Evolutionary conservation across 1,140 invertebrate species (phyloP).

Genomic region (Sarcophaga peregrina): DNA sequence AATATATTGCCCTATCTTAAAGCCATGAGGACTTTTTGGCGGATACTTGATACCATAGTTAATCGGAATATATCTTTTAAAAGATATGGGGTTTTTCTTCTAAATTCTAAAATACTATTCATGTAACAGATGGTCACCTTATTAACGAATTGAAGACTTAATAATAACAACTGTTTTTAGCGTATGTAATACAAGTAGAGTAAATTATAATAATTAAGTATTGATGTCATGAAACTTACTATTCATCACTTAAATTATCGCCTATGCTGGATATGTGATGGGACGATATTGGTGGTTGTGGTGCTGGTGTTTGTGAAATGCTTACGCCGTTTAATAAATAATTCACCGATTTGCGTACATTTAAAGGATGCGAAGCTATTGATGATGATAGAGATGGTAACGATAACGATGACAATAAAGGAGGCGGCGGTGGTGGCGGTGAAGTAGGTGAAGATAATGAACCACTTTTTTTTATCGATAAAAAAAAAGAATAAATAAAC

Average conservation of each 20-base stretch:
- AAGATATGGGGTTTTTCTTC: too few relatives aligned
- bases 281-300: slow-evolving; percentile 34
- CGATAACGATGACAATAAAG: slow-evolving; percentile 10
- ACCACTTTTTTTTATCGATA: not conserved
- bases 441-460: slow-evolving; percentile 5
- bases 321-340: slow-evolving; percentile 35
- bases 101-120: too few relatives aligned
- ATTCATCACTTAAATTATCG: slow-evolving; percentile 62
- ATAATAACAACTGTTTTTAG: not conserved
- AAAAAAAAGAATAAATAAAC: not conserved
- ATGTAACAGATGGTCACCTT: slow-evolving; percentile 11
- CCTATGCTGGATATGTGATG: slow-evolving; percentile 54
- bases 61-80: too few relatives aligned
- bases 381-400: slow-evolving; percentile 18
- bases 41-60: too few relatives aligned
- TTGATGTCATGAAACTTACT: slow-evolving; percentile 54
- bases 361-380: slow-evolving; percentile 34
- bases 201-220: slow-evolving; percentile 1
- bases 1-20: too few relatives aligned
- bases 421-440: not conserved
- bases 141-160: not conserved
- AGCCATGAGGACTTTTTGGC: too few relatives aligned
- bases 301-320: slow-evolving; percentile 46
- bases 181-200: slow-evolving; percentile 24
- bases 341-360: slow-evolving; percentile 45